phyloP scores from a whole-genome alignment of 2,888 invertebrate genomes.

The Nomada ferruginata region DNA sequence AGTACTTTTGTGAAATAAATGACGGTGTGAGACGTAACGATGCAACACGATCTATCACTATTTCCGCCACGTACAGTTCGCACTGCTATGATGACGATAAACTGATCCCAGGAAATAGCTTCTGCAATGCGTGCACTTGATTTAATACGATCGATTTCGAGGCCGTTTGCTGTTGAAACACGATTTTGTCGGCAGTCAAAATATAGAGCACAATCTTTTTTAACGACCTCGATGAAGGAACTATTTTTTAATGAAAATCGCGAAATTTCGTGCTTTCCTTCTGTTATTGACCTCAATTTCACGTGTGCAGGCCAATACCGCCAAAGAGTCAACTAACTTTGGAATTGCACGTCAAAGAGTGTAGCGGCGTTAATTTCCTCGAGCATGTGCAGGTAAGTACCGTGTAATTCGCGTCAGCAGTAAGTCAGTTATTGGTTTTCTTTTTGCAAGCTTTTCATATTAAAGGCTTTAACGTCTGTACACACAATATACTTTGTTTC shows the following conservation, averaged over 20 bases:
- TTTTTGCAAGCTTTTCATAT: not conserved
- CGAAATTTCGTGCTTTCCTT: slow-evolving; percentile 8
- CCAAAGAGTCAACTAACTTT: slow-evolving; percentile 90
- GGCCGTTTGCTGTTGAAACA: not conserved
- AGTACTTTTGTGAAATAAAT: slow-evolving; percentile 8
- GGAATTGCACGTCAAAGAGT: slow-evolving; percentile 91
- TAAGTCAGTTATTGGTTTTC: slow-evolving; percentile 38
- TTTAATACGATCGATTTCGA: slow-evolving; percentile 1
- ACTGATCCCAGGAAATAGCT: slow-evolving; percentile 22
- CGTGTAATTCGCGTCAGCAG: slow-evolving; percentile 32
- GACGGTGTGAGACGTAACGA: not conserved
- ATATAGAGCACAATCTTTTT: not conserved
- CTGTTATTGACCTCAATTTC: slow-evolving; percentile 44
- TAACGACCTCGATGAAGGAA: not conserved
- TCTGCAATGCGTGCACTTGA: slow-evolving; percentile 17
- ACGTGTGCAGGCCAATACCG: slow-evolving; percentile 87
- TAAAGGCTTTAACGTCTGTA: no score
- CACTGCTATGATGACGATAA: slow-evolving; percentile 19
- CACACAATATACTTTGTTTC: not conserved
- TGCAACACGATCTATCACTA: slow-evolving; percentile 23
- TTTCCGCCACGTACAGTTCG: slow-evolving; percentile 17
- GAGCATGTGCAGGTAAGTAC: slow-evolving; percentile 94
- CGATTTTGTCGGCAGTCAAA: slow-evolving; percentile 3
- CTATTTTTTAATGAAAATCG: not conserved
- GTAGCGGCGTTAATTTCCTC: slow-evolving; percentile 95